Evolutionary conservation across 2,888 invertebrate genomes (phyloP).

Genomic region (Tipula vernalis): DNA sequence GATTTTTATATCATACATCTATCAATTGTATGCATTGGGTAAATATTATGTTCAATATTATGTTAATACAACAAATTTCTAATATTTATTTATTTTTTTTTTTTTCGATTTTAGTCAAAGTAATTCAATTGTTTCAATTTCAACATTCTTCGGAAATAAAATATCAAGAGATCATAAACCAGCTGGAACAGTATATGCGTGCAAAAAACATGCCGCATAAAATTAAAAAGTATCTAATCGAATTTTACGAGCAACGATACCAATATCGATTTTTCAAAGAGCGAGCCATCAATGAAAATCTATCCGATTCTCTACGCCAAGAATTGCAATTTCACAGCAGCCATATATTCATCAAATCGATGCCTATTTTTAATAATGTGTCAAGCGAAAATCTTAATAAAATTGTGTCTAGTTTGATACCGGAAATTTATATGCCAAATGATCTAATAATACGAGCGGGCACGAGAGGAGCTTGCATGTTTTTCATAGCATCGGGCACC

Average conservation of each 20-base stretch:
- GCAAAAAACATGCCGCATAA: constrained; percentile 42
- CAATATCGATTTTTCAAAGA: constrained; percentile 46
- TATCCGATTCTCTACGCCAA: constrained; percentile 32
- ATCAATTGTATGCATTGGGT: neutral
- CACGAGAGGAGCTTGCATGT: constrained; percentile 49
- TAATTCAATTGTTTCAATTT: neutral
- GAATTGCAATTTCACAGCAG: neutral
- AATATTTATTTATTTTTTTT: neutral
- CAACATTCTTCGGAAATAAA: constrained; percentile 22
- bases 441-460: constrained; percentile 47
- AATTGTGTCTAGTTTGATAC: constrained; percentile 39
- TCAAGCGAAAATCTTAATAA: constrained; percentile 38
- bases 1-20: neutral
- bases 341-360: constrained; percentile 39
- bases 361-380: constrained; percentile 40
- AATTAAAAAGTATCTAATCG: constrained; percentile 39
- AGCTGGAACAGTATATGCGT: constrained; percentile 43
- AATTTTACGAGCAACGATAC: constrained; percentile 45
- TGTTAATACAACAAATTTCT: too few species aligned
- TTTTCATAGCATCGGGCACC: constrained; percentile 47
- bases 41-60: neutral
- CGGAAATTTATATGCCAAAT: constrained; percentile 46
- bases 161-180: constrained; percentile 41
- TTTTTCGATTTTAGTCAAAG: neutral
- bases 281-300: constrained; percentile 37